A percentile compares a stretch with the other conserved stretches of the same genome.
Evolutionary conservation across 1,140 invertebrate genomes (phyloP).

Genomic region (Oryctes rhinoceros): DNA sequence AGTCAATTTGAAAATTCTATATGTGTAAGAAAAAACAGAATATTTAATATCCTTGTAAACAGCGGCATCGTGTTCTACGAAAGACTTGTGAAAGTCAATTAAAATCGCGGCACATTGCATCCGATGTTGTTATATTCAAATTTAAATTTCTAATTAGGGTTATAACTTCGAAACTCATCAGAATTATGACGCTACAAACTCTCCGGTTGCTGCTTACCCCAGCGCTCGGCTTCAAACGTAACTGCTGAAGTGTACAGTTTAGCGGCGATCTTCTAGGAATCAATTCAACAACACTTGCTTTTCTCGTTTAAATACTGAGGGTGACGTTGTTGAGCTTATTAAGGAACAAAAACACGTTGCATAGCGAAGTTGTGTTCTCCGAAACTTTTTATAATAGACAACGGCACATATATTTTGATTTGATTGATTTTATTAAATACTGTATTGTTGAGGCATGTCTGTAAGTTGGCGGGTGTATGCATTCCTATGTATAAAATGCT

Average conservation of each 20-base stretch:
- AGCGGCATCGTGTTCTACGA: background rate
- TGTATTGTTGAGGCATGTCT: no score
- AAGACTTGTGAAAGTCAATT: conserved; percentile 9
- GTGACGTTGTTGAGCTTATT: background rate
- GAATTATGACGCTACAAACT: conserved; percentile 28
- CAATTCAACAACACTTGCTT: conserved; percentile 9
- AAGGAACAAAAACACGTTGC: background rate
- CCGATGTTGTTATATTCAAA: conserved; percentile 25
- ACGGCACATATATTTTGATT: no score
- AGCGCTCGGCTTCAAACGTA: background rate
- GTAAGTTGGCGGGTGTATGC: no score
- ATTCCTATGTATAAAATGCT: no score
- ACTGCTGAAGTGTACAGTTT: conserved; percentile 17
- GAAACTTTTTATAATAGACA: no score
- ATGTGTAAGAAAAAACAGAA: background rate
- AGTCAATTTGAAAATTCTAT: background rate
- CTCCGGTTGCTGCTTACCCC: background rate
- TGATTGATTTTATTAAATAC: no score
- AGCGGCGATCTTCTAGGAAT: background rate
- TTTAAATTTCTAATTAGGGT: conserved; percentile 34
- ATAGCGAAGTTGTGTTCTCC: no score
- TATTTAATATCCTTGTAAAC: background rate
- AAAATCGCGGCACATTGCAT: conserved; percentile 16
- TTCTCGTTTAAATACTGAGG: background rate
- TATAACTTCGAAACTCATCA: conserved; percentile 31